Evolutionary conservation across 2,888 invertebrate genomes (phyloP).

Genomic region (Myopa tessellatipennis): DNA sequence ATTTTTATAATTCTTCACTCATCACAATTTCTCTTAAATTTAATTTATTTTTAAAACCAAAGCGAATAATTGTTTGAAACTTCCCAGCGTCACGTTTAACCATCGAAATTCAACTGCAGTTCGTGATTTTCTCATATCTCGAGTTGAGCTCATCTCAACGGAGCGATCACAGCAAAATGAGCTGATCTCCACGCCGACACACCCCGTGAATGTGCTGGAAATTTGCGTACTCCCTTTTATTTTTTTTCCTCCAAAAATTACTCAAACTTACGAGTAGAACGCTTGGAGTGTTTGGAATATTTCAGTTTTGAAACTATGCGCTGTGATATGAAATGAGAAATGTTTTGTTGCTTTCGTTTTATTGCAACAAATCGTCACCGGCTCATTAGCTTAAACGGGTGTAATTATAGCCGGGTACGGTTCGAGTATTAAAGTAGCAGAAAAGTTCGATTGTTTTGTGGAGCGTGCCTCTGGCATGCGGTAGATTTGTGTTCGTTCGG

Average conservation of each 20-base stretch:
- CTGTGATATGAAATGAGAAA: background rate
- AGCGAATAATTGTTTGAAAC: background rate
- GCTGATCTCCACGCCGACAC: background rate
- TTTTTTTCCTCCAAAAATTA: background rate
- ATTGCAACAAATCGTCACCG: slow-evolving; percentile 14
- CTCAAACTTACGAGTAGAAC: background rate
- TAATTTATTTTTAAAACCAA: background rate
- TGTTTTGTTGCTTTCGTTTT: background rate
- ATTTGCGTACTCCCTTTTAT: background rate
- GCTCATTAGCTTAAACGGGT: slow-evolving; percentile 37
- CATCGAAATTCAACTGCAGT: slow-evolving; percentile 38
- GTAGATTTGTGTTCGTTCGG: slow-evolving; percentile 51
- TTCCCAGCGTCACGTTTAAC: slow-evolving; percentile 33
- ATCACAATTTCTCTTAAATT: background rate
- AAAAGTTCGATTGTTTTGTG: slow-evolving; percentile 2
- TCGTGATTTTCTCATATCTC: background rate
- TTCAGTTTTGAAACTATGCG: slow-evolving; percentile 7
- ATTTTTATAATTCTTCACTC: background rate
- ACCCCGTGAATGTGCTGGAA: background rate
- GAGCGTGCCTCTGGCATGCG: slow-evolving; percentile 49
- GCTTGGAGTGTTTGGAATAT: slow-evolving; percentile 20
- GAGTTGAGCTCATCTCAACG: slow-evolving; percentile 20
- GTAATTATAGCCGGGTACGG: slow-evolving; percentile 17
- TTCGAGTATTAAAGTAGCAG: background rate
- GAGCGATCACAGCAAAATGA: background rate